Evolutionary conservation across 2,113 vertebrate species (phyloP).

Genomic region (Peromyscus maniculatus): DNA sequence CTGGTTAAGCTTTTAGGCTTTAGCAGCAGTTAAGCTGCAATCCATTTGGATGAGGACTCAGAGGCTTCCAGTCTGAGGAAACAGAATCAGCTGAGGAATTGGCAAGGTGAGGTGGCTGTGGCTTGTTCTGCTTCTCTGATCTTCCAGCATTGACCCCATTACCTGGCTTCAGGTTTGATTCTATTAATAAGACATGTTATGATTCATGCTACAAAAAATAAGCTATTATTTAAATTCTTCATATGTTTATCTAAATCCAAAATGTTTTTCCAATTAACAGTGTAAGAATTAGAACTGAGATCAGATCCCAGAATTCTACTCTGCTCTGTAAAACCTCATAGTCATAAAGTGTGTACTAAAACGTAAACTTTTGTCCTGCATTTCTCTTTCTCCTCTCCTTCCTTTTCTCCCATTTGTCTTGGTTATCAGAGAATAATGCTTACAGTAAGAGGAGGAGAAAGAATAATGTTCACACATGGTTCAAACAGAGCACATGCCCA

Average conservation of each 20-base stretch:
- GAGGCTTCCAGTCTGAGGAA: too few relatives aligned
- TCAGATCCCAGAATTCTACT: background rate
- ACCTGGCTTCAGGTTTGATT: too few relatives aligned
- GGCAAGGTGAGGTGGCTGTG: too few relatives aligned
- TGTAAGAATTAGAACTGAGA: background rate
- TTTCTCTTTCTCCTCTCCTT: background rate
- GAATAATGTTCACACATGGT: slow-evolving; percentile 12
- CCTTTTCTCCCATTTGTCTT: background rate
- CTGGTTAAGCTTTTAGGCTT: too few relatives aligned
- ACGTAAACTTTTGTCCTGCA: background rate
- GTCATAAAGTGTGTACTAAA: background rate
- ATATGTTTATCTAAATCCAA: background rate
- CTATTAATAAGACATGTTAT: too few relatives aligned
- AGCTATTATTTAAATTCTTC: slow-evolving; percentile 1
- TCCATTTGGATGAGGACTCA: too few relatives aligned
- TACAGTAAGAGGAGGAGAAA: background rate
- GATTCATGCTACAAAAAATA: background rate
- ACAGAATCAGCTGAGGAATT: too few relatives aligned
- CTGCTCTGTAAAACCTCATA: background rate
- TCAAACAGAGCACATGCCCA: slow-evolving; percentile 45
- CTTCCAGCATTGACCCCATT: too few relatives aligned
- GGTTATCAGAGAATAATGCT: slow-evolving; percentile 7
- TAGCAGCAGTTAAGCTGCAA: too few relatives aligned
- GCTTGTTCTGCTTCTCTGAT: too few relatives aligned
- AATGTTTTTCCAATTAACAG: background rate